phyloP scores from a whole-genome alignment of 2,888 invertebrate species.

The Gymnoscelis rufifasciata region DNA sequence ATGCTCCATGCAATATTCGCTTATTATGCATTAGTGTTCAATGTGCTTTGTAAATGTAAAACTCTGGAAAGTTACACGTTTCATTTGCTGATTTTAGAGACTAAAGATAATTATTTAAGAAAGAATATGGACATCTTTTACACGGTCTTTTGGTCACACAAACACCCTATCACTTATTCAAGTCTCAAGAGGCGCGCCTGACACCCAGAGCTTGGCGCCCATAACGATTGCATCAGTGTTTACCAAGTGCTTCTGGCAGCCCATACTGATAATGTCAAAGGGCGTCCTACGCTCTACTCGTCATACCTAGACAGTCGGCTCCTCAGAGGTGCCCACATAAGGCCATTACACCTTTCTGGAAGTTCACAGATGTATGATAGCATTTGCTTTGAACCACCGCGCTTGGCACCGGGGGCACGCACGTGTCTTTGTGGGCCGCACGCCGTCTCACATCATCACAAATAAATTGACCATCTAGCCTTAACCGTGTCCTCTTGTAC shows the following conservation, averaged over 20 bases:
- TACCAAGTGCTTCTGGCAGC: constrained; percentile 50
- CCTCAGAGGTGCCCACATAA: constrained; percentile 68
- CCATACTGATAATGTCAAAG: constrained; percentile 56
- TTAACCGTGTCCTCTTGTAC: constrained; percentile 44
- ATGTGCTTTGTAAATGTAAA: too few species aligned
- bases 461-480: constrained; percentile 66
- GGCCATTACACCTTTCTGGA: constrained; percentile 69
- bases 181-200: not conserved
- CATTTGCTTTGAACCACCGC: constrained; percentile 57
- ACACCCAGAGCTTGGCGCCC: constrained; percentile 49
- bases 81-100: too few species aligned
- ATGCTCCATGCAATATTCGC: too few species aligned
- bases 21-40: too few species aligned
- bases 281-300: constrained; percentile 59
- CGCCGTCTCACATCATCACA: constrained; percentile 64
- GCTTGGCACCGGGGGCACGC: constrained; percentile 60
- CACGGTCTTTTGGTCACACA: too few species aligned
- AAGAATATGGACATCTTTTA: too few species aligned
- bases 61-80: too few species aligned
- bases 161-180: too few species aligned
- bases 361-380: constrained; percentile 57
- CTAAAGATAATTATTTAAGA: too few species aligned
- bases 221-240: constrained; percentile 40
- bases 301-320: constrained; percentile 59
- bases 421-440: constrained; percentile 66